Evolutionary conservation across 2,888 invertebrate genomes (phyloP), one percentile per base, ranked within the genome.

Genomic region (Papilio gigon): DNA sequence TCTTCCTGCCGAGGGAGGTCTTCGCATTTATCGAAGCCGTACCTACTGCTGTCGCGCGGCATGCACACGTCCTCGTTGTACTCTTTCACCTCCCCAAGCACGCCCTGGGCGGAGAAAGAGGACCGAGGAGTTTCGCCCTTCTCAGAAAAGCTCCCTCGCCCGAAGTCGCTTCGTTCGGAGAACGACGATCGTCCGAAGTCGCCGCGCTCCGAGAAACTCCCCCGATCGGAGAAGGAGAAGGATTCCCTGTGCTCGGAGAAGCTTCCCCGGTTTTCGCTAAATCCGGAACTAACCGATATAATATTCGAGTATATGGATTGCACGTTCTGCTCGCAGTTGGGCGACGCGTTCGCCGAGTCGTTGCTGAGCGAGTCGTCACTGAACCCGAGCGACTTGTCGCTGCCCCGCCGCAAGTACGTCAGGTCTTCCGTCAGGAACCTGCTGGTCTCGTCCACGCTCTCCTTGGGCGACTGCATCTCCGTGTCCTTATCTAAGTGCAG

Each of bases 361-460:
- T 95, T 95, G 75, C 95, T 95, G n/a, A 95, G 78, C 1, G 95
- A 95, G 78, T 95, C 95, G 71, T 95, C 95, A 40, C 95, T 95
- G 78, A 95, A 95, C 11, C 95, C 95, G 5, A 95, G 84, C 0
- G 94, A 94, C 75, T 94, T 95, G 73, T 95, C 95, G 70, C 95
- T 95, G 20, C 95, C 95, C 20, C 95, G 85, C 70, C 95, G 88
- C 17, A 93, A 90, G 71, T 93, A 94, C 74, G 90, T 89, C 53
- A 89, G 80, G 6, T 89, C 88, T 4, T 88, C 87, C 0, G 78
- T 80, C 3, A 87, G 67, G 65, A 80, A 84, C 30, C 80, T 84
- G 14, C 70, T 73, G 0, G 80, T 79, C 0, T 87, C 84, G 47
- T 89, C 88, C 0, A 73, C 56, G 22, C 73, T 75, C 4, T 88